Conservation (phyloP, 2,888 invertebrate species). For the Pandemis corylana region DNA sequence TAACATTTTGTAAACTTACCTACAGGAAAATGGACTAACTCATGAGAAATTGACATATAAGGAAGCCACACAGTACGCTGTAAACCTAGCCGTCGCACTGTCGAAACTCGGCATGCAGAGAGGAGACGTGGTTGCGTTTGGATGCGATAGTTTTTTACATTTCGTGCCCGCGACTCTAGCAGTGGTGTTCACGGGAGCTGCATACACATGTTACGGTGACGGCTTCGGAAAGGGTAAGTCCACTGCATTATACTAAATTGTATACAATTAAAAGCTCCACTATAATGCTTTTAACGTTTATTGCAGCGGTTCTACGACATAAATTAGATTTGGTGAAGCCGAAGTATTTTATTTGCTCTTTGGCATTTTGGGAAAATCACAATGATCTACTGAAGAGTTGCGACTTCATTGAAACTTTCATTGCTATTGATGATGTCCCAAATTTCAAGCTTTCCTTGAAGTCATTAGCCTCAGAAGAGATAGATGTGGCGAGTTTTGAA, state of each 20-base stretch:
- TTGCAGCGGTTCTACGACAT: constrained; percentile 21
- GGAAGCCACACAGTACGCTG: constrained; percentile 19
- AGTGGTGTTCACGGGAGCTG: constrained; percentile 11
- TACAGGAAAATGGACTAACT: constrained; percentile 15
- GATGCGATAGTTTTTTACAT: constrained; percentile 12
- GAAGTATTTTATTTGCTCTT: constrained; percentile 17
- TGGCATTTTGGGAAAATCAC: constrained; percentile 14
- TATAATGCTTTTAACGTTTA: background rate
- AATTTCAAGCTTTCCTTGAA: background rate
- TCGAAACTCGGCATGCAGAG: constrained; percentile 9
- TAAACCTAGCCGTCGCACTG: constrained; percentile 7
- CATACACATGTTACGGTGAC: background rate
- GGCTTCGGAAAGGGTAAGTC: constrained; percentile 8
- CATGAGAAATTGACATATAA: constrained; percentile 16
- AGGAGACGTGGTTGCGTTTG: constrained; percentile 22
- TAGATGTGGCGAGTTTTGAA: constrained; percentile 14
- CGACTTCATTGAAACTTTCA: constrained; percentile 7
- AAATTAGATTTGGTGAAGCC: constrained; percentile 26
- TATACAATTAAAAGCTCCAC: background rate
- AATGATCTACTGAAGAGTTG: constrained; percentile 15
- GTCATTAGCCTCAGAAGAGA: background rate
- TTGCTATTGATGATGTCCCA: constrained; percentile 10
- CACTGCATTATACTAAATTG: background rate
- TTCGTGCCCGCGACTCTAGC: constrained; percentile 16
- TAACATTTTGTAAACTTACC: background rate